Base-by-base conservation (phyloP, 2,113 vertebrate genomes). In the Nerophis ophidion region DNA sequence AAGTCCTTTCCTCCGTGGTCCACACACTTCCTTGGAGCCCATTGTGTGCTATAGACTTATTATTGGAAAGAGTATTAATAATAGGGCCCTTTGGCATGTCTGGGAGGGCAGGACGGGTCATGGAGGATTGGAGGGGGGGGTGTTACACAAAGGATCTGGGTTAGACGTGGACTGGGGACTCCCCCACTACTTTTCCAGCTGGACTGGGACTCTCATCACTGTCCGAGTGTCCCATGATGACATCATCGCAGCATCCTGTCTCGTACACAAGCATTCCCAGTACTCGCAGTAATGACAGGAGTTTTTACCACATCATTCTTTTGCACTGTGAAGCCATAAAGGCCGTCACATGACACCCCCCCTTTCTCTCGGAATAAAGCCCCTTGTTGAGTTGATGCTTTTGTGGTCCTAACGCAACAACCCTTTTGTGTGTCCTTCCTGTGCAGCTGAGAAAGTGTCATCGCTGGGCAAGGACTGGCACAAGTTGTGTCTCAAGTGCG, bases 391-490 rank as follows among this genome's bases (percentile, higher is more conserved):
- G 53, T 42, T n/a, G 40, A n/a, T 38, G 33, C 19, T 8, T 26
- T 26, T 40, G 14, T 16, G 53, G 38, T n/a, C 16, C 53, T 17
- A 44, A 44, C 11, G 10, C 40, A 7, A 44, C 40, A 44, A 44
- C 17, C 12, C 2, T 56, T 56, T 56, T 56, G 35, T 40, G 53
- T 56, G 34, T 50, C 48, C 12, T 34, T 26, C 48, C 17, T 51
- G 66, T 71, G 26, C 87, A 99, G 97, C 97, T 1, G 96, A 99
- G 81, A 94, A 93, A 77, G 94, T 99, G 73, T 92, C 94, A 3
- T 98, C 95, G 7, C 89, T 98, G 75, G 94, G 95, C 36, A 98
- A 95, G 76, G 95, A 98, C 80, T 98, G 95, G 95, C 95, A 97
- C 80, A 92, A 92, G 45, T 85, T 95, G 66, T 98, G 94, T 79